Conservation (phyloP, 1,140 invertebrate species). For the Diprion similis region DNA sequence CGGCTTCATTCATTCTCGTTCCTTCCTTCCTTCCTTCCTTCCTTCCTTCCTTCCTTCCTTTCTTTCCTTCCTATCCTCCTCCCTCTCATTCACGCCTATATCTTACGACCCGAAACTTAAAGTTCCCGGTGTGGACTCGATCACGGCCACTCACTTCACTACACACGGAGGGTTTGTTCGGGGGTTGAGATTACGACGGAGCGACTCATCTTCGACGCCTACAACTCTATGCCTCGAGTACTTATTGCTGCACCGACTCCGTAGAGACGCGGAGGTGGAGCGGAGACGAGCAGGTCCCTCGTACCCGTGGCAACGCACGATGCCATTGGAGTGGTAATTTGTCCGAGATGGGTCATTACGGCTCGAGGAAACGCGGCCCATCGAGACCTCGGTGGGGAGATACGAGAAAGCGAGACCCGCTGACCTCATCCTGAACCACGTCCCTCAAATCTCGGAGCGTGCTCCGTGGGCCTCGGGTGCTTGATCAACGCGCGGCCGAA, state of each 20-base stretch:
- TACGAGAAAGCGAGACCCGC: slow-evolving; percentile 10
- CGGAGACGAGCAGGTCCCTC: neutral
- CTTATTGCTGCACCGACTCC: no score
- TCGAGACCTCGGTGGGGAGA: neutral
- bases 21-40: no score
- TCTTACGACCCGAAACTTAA: neutral
- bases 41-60: no score
- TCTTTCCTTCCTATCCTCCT: no score
- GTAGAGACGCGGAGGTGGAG: neutral
- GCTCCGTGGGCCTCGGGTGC: no score
- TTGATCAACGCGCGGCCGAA: no score
- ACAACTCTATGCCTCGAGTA: no score
- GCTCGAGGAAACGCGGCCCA: slow-evolving; percentile 8
- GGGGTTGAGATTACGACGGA: neutral
- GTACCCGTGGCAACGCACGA: slow-evolving; percentile 15
- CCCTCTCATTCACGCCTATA: no score
- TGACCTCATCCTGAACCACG: slow-evolving; percentile 10
- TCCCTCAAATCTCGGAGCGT: neutral
- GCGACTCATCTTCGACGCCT: no score
- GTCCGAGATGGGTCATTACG: slow-evolving; percentile 36
- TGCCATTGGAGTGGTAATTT: slow-evolving; percentile 41
- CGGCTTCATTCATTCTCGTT: neutral
- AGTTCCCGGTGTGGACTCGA: neutral
- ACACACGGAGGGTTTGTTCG: neutral
- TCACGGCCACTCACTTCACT: neutral